Base-by-base conservation (phyloP, 2,113 vertebrate genomes). In the Erythrocercus mccallii region DNA sequence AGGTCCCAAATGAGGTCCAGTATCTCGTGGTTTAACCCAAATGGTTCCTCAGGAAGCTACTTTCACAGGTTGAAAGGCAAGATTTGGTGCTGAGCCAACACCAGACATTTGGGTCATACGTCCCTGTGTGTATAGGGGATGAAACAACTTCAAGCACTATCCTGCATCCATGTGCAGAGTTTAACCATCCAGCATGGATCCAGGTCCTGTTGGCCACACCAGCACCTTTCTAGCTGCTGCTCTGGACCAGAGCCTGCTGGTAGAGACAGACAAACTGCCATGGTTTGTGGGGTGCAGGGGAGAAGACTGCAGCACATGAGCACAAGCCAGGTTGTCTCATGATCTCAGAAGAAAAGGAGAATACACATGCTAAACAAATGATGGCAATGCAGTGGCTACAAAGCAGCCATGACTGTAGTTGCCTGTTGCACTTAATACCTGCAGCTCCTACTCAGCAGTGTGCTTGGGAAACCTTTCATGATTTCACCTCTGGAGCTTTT, bases 31-130 rank as follows among this genome's bases (percentile, higher is more conserved):
- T 54, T 54, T 76, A 82, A 68, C 20, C 10, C 0, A 1, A 45
- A 12, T 13, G 58, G 25, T 14, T 88, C 44, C 33, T 70, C 25
- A 61, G 57, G 38, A 85, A 53, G 38, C 38, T 61, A 50, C 30
- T 27, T 53, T n/a, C 66, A 61, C 14, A 42, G 35, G 24, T 5
- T 48, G 69, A 77, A 40, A 71, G 60, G 60, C 27, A 51, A 45
- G 66, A 53, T 50, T 42, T 83, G 44, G 25, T 60, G 44, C 25
- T 42, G 48, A 76, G 22, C 9, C 84, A 76, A 3, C 14, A 16
- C 8, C 81, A 86, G 53, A 15, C 9, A 45, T 8, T 21, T 4
- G 11, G 28, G 11, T 9, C 0, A 0, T 24, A 7, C 19, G 44
- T n/a, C 31, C 35, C 33, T n/a, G 0, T 16, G 47, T 15, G 6